phyloP scores from a whole-genome alignment of 2,797 vertebrate genomes.

The Neomorphus geoffroyi region DNA sequence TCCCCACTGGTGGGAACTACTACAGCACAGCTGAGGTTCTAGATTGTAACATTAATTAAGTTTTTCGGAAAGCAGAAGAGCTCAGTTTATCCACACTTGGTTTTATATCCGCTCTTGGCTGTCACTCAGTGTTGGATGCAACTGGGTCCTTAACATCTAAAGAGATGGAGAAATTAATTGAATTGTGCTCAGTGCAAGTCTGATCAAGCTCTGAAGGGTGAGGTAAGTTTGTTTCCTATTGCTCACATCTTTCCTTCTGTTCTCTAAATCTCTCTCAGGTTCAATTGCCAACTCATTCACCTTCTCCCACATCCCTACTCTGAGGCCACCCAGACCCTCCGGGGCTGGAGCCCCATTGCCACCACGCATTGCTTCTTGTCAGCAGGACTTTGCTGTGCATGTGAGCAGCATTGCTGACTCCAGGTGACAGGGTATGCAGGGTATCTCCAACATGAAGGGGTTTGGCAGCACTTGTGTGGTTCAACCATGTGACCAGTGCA shows the following conservation, averaged over 20 bases:
- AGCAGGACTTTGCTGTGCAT: background rate
- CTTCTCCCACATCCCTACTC: rapidly evolving
- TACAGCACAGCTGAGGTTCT: background rate
- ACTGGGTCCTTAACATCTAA: background rate
- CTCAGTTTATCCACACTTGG: rapidly evolving
- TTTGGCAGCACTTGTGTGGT: background rate
- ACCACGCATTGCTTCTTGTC: rapidly evolving
- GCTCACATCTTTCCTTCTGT: background rate
- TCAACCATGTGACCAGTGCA: background rate
- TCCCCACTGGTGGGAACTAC: background rate
- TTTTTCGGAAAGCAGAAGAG: background rate
- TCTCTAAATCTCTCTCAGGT: background rate
- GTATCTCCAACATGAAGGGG: background rate
- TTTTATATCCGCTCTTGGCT: background rate
- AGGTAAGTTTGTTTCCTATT: constrained; percentile 45
- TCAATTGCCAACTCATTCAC: background rate
- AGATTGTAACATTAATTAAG: background rate
- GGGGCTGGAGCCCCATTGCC: background rate
- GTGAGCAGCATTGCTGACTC: background rate
- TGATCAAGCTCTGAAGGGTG: constrained; percentile 41
- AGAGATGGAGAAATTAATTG: constrained; percentile 6
- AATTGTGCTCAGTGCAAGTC: background rate
- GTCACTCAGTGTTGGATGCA: background rate
- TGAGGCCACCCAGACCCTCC: background rate
- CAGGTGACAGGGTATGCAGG: background rate